These are phyloP conservation scores for Euura lappo DNA, from an alignment of 1,140 invertebrate species.

Conservation along the genomic window DNA sequence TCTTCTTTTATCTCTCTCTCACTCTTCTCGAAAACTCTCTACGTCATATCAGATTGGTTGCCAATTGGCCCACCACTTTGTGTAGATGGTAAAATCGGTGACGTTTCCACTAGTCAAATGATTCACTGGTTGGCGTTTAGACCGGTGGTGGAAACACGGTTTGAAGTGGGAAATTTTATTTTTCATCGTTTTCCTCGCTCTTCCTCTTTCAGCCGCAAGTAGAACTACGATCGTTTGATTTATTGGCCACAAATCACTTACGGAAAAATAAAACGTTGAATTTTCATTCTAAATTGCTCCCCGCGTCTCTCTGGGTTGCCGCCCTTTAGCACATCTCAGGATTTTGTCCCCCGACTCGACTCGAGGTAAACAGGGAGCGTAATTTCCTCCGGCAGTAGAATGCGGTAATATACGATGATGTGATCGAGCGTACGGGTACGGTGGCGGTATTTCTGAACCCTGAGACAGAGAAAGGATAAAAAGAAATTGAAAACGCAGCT, in stretches of 20 bases:
- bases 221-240: slow-evolving; percentile 37
- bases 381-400: neutral
- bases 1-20: slow-evolving; percentile 15
- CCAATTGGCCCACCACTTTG: slow-evolving; percentile 35
- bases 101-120: slow-evolving; percentile 43
- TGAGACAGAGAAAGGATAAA: neutral
- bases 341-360: neutral
- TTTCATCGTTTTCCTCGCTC: no score
- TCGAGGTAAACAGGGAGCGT: neutral
- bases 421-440: no score
- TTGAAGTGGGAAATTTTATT: no score
- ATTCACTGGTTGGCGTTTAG: slow-evolving; percentile 29
- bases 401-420: no score
- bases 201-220: slow-evolving; percentile 12
- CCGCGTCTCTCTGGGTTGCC: neutral
- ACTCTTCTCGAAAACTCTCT: neutral
- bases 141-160: no score
- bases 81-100: slow-evolving; percentile 38
- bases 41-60: neutral
- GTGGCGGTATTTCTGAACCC: neutral
- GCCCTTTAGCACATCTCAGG: no score
- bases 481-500: neutral
- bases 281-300: slow-evolving; percentile 35
- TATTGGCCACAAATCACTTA: slow-evolving; percentile 40
- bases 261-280: slow-evolving; percentile 36